phyloP scores from a whole-genome alignment of 2,113 vertebrate species.

The Himantopus leucocephalus region DNA sequence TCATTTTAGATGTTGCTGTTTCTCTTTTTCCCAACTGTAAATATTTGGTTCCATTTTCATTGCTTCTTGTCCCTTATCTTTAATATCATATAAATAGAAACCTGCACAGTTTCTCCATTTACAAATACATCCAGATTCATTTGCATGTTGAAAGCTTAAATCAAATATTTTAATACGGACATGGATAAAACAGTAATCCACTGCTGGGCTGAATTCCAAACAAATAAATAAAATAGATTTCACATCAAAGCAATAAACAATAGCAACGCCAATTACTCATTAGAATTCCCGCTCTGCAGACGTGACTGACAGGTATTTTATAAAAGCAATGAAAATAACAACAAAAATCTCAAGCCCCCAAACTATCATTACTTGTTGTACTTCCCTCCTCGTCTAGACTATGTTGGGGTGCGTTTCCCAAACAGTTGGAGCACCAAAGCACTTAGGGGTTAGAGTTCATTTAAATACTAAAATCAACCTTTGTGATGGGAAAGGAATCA shows the following conservation, averaged over 20 bases:
- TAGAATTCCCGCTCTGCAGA: conserved; percentile 6
- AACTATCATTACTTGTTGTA: background rate
- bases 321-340: background rate
- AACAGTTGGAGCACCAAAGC: background rate
- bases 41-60: conserved; percentile 46
- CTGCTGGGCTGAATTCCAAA: conserved; percentile 44
- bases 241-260: conserved; percentile 39
- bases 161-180: conserved; percentile 64
- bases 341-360: background rate
- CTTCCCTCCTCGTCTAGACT: background rate
- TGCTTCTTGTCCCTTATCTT: conserved; percentile 33
- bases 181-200: conserved; percentile 59
- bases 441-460: background rate
- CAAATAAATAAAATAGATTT: conserved; percentile 48
- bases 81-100: conserved; percentile 48
- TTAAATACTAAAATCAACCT: background rate
- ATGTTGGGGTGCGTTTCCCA: background rate
- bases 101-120: conserved; percentile 10
- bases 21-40: conserved; percentile 37
- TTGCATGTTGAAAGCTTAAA: conserved; percentile 67
- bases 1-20: background rate
- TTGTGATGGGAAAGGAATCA: background rate
- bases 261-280: background rate
- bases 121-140: conserved; percentile 52
- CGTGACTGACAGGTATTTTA: background rate